Base-by-base conservation (phyloP, 2,113 vertebrate species). In the Myotis brandtii region DNA sequence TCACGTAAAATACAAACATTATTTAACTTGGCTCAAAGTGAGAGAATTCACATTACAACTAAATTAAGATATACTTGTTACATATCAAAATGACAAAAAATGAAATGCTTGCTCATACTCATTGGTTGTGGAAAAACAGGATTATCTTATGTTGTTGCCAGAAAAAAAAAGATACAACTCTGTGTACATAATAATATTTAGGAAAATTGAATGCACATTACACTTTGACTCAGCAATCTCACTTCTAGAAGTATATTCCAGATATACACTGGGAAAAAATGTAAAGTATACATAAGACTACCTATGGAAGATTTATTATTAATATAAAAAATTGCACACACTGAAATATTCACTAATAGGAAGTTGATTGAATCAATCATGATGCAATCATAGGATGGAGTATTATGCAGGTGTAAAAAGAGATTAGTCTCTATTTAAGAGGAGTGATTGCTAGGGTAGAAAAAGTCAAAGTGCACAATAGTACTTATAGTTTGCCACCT, bases 11-110 rank as follows among this genome's bases (percentile, higher is more conserved):
- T 62, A 34, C 32, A 67, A 46, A 34, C 27, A 8, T 30, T 87
- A 80, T 54, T 67, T 85, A 85, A 89, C 73, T 72, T 93, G 73
- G 17, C 30, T 91, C 66, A 73, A 92, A 80, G 59, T 69, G 59
- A 89, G 54, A 66, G 16, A 69, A 64, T 69, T 69, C 2, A 4
- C 66, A 14, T 59, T 92, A 86, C 76, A 76, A 95, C 14, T 59
- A 81, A 94, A 56, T 76, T 56, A 94, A 96, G 11, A 82, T 50
- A 30, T 54, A n/a, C 50, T 77, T 64, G 37, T 82, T 62, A 59
- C 20, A 62, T 30, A 84, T 82, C 13, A 52, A 32, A 75, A 84
- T 17, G 27, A 46, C 4, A 91, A 73, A 80, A 46, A 84, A 48
- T 64, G 25, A 67, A 54, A 40, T 67, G 37, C 10, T 46, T 43